Base-by-base conservation (phyloP, 2,113 vertebrate genomes). In the Sterna hirundo region DNA sequence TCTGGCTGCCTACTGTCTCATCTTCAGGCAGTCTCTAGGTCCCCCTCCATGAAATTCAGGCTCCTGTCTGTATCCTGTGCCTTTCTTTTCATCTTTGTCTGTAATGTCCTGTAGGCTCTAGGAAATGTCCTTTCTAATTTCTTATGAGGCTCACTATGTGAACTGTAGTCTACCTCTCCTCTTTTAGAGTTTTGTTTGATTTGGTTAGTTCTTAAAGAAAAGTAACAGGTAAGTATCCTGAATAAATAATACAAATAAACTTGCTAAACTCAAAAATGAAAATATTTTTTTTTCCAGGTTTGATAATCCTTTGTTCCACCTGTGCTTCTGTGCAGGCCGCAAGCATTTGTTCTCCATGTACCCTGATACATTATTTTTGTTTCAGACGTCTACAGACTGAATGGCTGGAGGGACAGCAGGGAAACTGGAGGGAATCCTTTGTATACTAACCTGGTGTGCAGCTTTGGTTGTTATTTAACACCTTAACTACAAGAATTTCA, bases 131-230 rank as follows among this genome's bases (percentile, higher is more conserved):
- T 52, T 72, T 78, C 44, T 55, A 27, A 3, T 49, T 36, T 64
- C 11, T 75, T 76, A 16, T 64, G 57, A 3, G 21, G 4, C 6
- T 92, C 18, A 27, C 30, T 77, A 10, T 36, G 21, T 34, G 47
- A 81, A 38, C 7, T 2, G 1, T 3, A 26, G 4, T 36, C 25
- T 57, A 11, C 4, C 3, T 68, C 3, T 5, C 7, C 21, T 54
- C 23, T 62, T 84, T 47, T 36, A 81, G 21, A 25, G 1, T 60
- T 86, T 81, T 16, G 30, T 1, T 7, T 68, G 21, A 26, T 81
- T 19, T 32, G 8, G 7, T 54, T 30, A 40, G 25, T 65, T 69
- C 38, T 65, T 74, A 21, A 12, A 46, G 22, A 60, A 60, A 81
- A 84, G 38, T 34, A 62, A 32, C 26, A 4, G 5, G 11, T 36